Evolutionary conservation across 2,888 invertebrate genomes (phyloP).

Genomic region (Meliscaeva auricollis): DNA sequence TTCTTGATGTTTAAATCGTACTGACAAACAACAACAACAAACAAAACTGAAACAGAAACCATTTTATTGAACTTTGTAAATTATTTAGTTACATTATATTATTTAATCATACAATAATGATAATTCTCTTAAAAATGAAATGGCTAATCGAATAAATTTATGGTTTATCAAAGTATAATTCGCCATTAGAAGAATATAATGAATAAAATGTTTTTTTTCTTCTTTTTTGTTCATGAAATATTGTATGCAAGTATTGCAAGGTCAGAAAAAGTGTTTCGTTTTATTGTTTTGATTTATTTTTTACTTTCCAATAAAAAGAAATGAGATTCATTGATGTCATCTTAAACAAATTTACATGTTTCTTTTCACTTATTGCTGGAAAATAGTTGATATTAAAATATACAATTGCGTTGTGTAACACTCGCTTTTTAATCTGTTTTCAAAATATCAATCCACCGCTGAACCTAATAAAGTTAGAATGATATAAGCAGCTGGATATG

Average conservation of each 20-base stretch:
- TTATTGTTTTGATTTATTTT: conserved; percentile 45
- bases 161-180: conserved; percentile 11
- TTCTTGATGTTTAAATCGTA: conserved; percentile 53
- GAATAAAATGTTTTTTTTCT: conserved; percentile 12
- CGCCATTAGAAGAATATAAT: background rate
- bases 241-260: conserved; percentile 36
- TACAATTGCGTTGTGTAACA: too few relatives aligned
- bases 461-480: too few relatives aligned
- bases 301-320: conserved; percentile 67
- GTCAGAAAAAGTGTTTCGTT: conserved; percentile 19
- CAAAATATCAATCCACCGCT: too few relatives aligned
- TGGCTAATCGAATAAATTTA: conserved; percentile 4
- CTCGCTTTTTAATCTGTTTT: too few relatives aligned
- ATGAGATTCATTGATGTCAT: conserved; percentile 66
- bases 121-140: conserved; percentile 24
- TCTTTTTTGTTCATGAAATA: too few relatives aligned
- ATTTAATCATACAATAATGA: conserved; percentile 9
- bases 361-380: too few relatives aligned
- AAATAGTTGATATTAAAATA: too few relatives aligned
- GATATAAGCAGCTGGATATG: too few relatives aligned
- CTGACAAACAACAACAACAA: conserved; percentile 21
- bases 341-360: background rate
- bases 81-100: conserved; percentile 22
- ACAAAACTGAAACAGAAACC: background rate
- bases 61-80: conserved; percentile 45